Evolutionary conservation across 2,888 invertebrate genomes (phyloP), one percentile per base, ranked within the genome.

Genomic region (Lithophane semibrunnea): DNA sequence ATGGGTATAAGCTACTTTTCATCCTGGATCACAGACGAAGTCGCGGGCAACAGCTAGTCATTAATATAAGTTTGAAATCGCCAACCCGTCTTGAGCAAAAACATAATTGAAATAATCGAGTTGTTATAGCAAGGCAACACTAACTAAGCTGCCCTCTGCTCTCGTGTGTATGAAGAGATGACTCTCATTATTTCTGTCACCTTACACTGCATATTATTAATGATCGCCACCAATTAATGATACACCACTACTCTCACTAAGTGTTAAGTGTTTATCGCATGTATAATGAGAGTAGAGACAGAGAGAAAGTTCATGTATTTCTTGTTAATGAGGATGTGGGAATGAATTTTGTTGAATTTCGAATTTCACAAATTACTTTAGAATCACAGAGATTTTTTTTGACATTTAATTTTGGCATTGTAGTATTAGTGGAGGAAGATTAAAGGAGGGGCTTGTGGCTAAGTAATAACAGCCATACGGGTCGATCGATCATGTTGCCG

Each of bases 121-220:
- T 47, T 18, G 64, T 70, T 58, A 47, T 75, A 72, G 21, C 64
- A 68, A 58, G 70, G 52, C 75, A 16, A 24, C 61, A 66, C 61
- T 79, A 60, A 82, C 63, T 64, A 60, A 75, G 69, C 61, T 69
- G 54, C 49, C 56, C 56, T 21, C 56, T 54, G 65, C 61, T 56
- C 52, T 64, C 44, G 49, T 2, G 54, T 60, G 67, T 37, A 54
- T 47, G 29, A 75, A 68, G 61, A 16, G 69, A 63, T 73, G 75
- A 60, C 80, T 79, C 80, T 75, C 84, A 37, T 82, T 80, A 82
- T 83, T 75, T 83, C 47, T 69, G 84, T 66, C 61, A 72, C 75
- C 69, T 63, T 61, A 82, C 68, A 80, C 80, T 80, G 58, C 64
- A 61, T 73, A 61, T 18, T 71, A 79, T 72, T 82, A 80, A 82